A percentile compares a stretch with the other conserved stretches of the same genome.
Conservation (phyloP, 1,140 invertebrate species). For the Nephotettix cincticeps region DNA sequence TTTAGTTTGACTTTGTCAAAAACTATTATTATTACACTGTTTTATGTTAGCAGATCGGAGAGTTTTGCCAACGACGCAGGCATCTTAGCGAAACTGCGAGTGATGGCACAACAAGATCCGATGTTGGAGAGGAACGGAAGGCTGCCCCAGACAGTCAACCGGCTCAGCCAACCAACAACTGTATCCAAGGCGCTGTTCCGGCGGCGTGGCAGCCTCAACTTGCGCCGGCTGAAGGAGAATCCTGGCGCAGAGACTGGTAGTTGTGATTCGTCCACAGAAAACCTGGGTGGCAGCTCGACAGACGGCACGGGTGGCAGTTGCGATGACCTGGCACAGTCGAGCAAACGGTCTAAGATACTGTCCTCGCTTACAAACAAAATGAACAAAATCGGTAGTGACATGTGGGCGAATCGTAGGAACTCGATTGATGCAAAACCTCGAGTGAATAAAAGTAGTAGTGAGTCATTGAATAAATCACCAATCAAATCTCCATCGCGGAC, state of each 20-base stretch:
- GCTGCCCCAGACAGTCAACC: neutral
- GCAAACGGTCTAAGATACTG: neutral
- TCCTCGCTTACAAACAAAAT: neutral
- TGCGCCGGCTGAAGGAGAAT: conserved; percentile 26
- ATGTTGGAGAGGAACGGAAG: conserved; percentile 11
- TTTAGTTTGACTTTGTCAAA: too few species aligned
- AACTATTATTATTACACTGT: too few species aligned
- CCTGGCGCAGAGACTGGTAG: conserved; percentile 30
- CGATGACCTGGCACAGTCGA: conserved; percentile 32
- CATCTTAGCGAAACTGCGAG: conserved; percentile 67
- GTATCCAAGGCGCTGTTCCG: conserved; percentile 24
- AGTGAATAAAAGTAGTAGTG: conserved; percentile 19
- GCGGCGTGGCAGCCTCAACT: conserved; percentile 35
- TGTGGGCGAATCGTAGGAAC: conserved; percentile 4
- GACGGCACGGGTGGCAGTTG: conserved; percentile 27
- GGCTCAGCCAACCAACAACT: neutral
- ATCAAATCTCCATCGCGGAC: conserved; percentile 63
- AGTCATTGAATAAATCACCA: conserved; percentile 44
- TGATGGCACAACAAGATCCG: conserved; percentile 35
- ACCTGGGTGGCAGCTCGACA: conserved; percentile 34
- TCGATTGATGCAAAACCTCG: neutral
- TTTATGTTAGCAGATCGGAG: conserved; percentile 56
- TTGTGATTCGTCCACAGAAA: conserved; percentile 38
- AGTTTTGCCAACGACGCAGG: conserved; percentile 75
- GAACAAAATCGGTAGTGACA: conserved; percentile 12